A percentile compares a stretch with the other conserved stretches of the same genome.
Conservation (phyloP, 2,888 invertebrate species). For the Xanthorhoe spadicearia region DNA sequence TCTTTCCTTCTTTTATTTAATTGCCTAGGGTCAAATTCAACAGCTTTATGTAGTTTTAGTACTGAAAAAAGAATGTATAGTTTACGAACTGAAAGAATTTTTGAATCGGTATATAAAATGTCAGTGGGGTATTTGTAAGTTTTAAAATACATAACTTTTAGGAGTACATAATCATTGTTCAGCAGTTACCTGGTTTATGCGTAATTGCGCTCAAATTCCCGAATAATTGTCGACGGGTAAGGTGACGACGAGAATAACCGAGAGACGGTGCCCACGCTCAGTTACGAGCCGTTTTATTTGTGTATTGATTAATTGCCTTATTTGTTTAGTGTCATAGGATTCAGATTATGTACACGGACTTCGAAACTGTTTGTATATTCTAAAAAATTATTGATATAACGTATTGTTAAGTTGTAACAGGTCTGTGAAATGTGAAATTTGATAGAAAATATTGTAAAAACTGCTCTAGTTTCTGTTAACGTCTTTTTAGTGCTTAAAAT, state of each 20-base stretch:
- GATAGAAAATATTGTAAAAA: neutral
- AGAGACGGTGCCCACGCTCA: slow-evolving; percentile 68
- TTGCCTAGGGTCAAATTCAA: no score
- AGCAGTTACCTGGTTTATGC: slow-evolving; percentile 1
- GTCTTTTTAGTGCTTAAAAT: neutral
- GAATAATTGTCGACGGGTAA: slow-evolving; percentile 82
- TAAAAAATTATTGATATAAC: no score
- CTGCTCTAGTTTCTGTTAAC: neutral
- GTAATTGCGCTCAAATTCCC: slow-evolving; percentile 60
- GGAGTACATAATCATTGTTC: neutral
- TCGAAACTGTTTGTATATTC: slow-evolving; percentile 3
- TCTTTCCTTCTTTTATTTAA: no score
- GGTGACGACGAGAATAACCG: slow-evolving; percentile 79
- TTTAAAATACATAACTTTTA: neutral
- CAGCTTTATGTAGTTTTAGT: no score
- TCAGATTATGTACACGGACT: slow-evolving; percentile 16
- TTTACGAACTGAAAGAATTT: no score
- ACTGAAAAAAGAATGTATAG: no score
- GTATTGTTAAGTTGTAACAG: neutral
- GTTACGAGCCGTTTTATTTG: slow-evolving; percentile 80
- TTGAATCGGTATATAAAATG: no score
- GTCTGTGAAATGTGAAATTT: no score
- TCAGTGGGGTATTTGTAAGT: no score
- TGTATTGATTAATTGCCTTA: slow-evolving; percentile 78
- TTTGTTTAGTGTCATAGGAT: slow-evolving; percentile 61